phyloP scores from a whole-genome alignment of 2,888 invertebrate species.

The Coelinius sp. region DNA sequence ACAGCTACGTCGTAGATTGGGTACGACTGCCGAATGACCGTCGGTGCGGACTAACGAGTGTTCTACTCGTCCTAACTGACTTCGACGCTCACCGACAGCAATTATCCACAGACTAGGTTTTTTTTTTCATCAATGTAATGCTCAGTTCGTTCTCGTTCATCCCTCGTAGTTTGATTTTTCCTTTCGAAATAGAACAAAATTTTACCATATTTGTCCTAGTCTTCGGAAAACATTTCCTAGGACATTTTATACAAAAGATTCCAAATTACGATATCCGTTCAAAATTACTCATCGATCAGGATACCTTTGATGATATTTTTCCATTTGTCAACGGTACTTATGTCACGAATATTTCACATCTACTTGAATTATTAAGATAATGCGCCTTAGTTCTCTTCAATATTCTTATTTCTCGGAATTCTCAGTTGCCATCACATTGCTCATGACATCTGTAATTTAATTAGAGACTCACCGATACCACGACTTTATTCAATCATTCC shows the following conservation, averaged over 20 bases:
- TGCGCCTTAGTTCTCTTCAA: not conserved
- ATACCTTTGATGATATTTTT: too few relatives aligned
- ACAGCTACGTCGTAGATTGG: not conserved
- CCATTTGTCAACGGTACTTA: too few relatives aligned
- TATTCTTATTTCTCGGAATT: not conserved
- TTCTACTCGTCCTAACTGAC: not conserved
- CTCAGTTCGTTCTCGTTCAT: not conserved
- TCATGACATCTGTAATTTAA: not conserved
- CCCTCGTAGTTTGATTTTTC: not conserved
- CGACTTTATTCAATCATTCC: not conserved
- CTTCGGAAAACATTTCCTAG: too few relatives aligned
- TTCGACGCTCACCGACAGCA: not conserved
- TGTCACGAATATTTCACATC: too few relatives aligned
- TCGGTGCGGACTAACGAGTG: slow-evolving; percentile 4
- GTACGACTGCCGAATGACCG: not conserved
- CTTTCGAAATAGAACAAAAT: not conserved
- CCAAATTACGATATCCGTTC: too few relatives aligned
- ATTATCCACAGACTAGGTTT: slow-evolving; percentile 2
- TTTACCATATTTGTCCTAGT: too few relatives aligned
- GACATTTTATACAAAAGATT: too few relatives aligned
- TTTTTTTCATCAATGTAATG: not conserved
- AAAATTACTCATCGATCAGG: too few relatives aligned
- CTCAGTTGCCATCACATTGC: not conserved
- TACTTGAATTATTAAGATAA: too few relatives aligned
- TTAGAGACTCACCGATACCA: not conserved